These are phyloP conservation scores for Isotomurus palustris DNA, from an alignment of 2,888 invertebrate genomes.

Conservation along the genomic window DNA sequence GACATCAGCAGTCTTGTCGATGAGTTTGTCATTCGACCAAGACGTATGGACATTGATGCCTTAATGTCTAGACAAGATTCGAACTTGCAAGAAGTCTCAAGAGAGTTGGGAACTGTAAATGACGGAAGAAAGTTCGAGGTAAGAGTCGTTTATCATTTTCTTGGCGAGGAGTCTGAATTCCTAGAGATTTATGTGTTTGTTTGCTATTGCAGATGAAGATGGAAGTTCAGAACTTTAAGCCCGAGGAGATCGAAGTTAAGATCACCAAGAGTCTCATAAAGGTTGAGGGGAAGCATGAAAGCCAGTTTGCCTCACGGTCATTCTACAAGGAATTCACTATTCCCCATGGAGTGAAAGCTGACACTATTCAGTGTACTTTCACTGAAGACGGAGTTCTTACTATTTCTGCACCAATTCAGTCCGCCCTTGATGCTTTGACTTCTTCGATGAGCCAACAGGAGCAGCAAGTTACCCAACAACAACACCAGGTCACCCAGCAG, in stretches of 20 bases:
- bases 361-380: slow-evolving; percentile 1
- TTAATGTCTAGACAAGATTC: neutral
- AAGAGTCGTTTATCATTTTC: neutral
- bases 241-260: slow-evolving; percentile 13
- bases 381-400: slow-evolving; percentile 2
- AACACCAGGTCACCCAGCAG: neutral
- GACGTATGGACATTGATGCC: neutral
- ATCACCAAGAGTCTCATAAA: slow-evolving; percentile 2
- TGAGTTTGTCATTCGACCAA: slow-evolving; percentile 6
- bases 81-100: neutral
- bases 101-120: slow-evolving; percentile 1
- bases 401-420: slow-evolving; percentile 1
- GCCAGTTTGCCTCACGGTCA: slow-evolving; percentile 4
- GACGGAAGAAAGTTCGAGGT: slow-evolving; percentile 7
- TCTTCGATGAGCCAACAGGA: neutral
- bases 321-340: slow-evolving; percentile 11
- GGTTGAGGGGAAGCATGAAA: slow-evolving; percentile 5
- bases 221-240: slow-evolving; percentile 7
- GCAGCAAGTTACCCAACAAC: neutral
- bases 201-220: slow-evolving; percentile 5
- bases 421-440: neutral
- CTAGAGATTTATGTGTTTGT: neutral
- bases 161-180: neutral
- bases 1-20: neutral
- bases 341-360: slow-evolving; percentile 5